Evolutionary conservation across 2,888 invertebrate genomes (phyloP), one percentile per base, ranked within the genome.

Genomic region (Drosophila suboccidentalis): DNA sequence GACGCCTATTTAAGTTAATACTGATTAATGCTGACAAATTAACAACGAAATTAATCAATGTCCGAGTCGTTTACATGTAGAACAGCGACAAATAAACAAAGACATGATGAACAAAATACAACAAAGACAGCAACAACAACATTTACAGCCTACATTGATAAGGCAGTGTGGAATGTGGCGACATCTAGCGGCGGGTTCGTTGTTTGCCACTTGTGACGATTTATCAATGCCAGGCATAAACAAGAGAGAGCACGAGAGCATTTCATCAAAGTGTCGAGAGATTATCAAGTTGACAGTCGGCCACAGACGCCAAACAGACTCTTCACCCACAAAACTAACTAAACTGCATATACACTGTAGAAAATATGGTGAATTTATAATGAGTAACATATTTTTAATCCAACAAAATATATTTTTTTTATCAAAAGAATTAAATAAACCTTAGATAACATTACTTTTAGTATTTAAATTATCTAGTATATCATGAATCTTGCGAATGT

Each of bases 251-350:
- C 47, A 51, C 49, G 38, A 70, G 78, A 75, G 75, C 78, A 89
- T 89, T 90, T 87, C 90, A 90, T 90, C 89, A 87, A 87, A 89
- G 90, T 90, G 89, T 87, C 87, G 78, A 73, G 78, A 84, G 89
- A 90, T 87, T 89, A 87, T 90, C 84, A 90, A 82, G 68, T 87
- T 84, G 77, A 69, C 81, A 75, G 63, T 65, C 43, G 38, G 55
- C 58, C 64, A 55, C 58, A 59, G 69, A 60, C 51, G 38, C 39
- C 47, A 59, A 34, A 26, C 61, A 74, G 65, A 62, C 34, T 64
- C 54, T 39, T 54, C 36, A 49, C 9, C 29, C 50, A 38, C 19
- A 34, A 57, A 65, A 46, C 50, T 22, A 43, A 43, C 64, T 19
- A 57, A 38, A 26, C 41, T 17, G 41, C 15, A 39, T 2, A 0